Base-by-base conservation (phyloP, 2,888 invertebrate species). In the Polyommatus icarus region DNA sequence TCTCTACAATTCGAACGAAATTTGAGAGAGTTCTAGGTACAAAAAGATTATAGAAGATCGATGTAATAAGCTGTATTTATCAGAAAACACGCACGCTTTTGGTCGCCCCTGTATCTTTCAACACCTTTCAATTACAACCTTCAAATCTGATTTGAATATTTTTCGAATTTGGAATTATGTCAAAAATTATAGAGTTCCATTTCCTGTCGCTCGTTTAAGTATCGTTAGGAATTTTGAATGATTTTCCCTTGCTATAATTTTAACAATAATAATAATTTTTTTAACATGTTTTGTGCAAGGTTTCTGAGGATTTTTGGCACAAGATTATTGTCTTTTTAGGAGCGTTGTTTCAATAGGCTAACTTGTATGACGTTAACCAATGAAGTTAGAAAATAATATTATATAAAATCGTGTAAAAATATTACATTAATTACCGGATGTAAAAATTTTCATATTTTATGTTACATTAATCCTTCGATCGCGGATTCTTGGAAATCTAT, bases 11-110 rank as follows among this genome's bases (percentile, higher is more conserved):
- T 12, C 72, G 20, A 20, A 72, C 6, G n/a, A n/a, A 18, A 72
- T 61, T 61, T 24, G 3, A 61, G 61, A 32, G 29, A 67, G 29
- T 32, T 67, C 29, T 29, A 5, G 15, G 6, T 67, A 6, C 67
- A 29, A 32, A 79, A 77, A 78, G 76, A 61, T 78, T 71, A 78
- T 12, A 67, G 15, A 77, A 32, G 75, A 59, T 57, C 40, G 78
- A 61, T 71, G 50, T 77, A 78, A 81, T 81, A 78, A 78, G 78
- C 79, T 77, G 50, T 87, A 91, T 93, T 90, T 91, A 79, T 82
- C 80, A 85, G 85, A 87, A 87, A 92, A 89, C 93, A 93, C 92
- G 93, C 82, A 83, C 91, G 84, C 84, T 86, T 89, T 88, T 86
- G 89, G 88, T 89, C 88, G 88, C 87, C 87, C 87, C 82, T 83